Conservation (phyloP, 2,797 vertebrate genomes). For the Clarias fuscus region DNA sequence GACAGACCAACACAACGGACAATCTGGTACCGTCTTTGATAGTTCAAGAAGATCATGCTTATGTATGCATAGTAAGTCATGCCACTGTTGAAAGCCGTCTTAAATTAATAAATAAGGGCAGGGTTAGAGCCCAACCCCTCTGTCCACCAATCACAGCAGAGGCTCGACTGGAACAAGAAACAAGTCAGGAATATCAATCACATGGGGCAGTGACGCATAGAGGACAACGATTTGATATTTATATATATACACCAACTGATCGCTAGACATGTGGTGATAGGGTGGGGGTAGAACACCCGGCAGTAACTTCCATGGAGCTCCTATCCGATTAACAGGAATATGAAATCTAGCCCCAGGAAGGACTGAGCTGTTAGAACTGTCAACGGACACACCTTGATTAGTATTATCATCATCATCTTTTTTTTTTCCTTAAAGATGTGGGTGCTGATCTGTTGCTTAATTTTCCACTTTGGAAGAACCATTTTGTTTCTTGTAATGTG, state of each 20-base stretch:
- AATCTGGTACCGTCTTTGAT: background rate
- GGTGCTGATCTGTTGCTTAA: no score
- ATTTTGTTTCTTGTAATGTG: no score
- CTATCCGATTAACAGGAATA: background rate
- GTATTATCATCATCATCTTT: no score
- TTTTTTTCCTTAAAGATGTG: no score
- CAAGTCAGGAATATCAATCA: slow-evolving; percentile 55
- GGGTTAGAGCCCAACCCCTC: slow-evolving; percentile 62
- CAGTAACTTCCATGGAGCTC: background rate
- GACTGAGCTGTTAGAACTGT: background rate
- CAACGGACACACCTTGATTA: no score
- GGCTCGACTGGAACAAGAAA: slow-evolving; percentile 19
- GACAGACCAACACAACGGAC: background rate
- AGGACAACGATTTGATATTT: background rate
- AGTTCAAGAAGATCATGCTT: background rate
- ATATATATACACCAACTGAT: background rate
- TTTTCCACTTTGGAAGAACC: no score
- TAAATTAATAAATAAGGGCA: slow-evolving; percentile 51
- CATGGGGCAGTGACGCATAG: slow-evolving; percentile 26
- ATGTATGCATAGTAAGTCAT: background rate
- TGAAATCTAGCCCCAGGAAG: background rate
- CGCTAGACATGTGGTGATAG: background rate
- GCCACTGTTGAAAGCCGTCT: background rate
- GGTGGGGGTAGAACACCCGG: background rate
- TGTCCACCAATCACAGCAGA: slow-evolving; percentile 66